Evolutionary conservation across 2,888 invertebrate genomes (phyloP).

Genomic region (Smittia aterrima): DNA sequence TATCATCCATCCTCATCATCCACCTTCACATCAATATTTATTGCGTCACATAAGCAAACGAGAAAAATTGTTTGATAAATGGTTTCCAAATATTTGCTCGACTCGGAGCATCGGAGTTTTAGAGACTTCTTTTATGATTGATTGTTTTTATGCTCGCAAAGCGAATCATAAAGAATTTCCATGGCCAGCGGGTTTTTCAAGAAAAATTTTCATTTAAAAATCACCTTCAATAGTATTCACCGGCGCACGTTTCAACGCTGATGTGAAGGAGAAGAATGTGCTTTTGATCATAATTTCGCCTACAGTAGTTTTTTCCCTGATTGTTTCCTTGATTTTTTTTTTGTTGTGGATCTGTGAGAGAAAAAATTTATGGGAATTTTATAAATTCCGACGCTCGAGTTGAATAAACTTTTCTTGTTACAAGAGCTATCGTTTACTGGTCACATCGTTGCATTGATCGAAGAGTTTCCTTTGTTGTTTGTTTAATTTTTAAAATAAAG

Average conservation of each 20-base stretch:
- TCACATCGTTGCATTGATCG: not conserved
- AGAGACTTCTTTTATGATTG: slow-evolving; percentile 30
- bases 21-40: slow-evolving; percentile 16
- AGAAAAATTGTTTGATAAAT: slow-evolving; percentile 38
- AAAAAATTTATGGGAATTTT: not conserved
- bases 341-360: not conserved
- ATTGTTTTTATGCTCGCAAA: slow-evolving; percentile 22
- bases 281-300: no score
- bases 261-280: no score
- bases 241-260: no score
- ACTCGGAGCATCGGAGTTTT: slow-evolving; percentile 33
- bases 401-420: not conserved
- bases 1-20: not conserved
- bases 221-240: not conserved
- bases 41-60: slow-evolving; percentile 23
- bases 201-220: not conserved
- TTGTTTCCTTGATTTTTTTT: no score
- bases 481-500: not conserved
- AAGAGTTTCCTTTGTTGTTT: not conserved
- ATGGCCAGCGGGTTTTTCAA: not conserved
- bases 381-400: not conserved
- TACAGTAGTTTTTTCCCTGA: no score
- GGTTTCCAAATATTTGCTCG: slow-evolving; percentile 38
- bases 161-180: not conserved
- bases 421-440: no score